phyloP scores from a whole-genome alignment of 2,888 invertebrate genomes.

The Athalia cordata region DNA sequence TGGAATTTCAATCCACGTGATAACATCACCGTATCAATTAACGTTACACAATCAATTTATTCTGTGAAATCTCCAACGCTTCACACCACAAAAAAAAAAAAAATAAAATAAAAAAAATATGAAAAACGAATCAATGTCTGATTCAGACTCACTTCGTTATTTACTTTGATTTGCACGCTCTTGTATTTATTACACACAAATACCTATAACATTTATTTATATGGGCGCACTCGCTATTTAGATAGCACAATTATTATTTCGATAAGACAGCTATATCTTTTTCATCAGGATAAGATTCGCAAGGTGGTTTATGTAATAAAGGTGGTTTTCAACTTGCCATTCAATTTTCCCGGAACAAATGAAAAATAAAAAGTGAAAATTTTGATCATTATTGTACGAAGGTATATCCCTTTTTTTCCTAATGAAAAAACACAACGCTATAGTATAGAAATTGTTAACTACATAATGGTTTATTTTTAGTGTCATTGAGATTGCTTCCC shows the following conservation, averaged over 20 bases:
- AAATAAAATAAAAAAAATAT: no score
- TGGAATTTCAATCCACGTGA: no score
- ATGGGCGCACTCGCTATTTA: slow-evolving; percentile 26
- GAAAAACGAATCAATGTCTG: background rate
- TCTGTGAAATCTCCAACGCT: no score
- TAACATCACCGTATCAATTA: no score
- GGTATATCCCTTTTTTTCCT: background rate
- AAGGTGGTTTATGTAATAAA: no score
- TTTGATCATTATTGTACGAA: background rate
- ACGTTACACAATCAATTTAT: no score
- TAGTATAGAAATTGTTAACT: no score
- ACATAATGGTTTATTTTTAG: no score
- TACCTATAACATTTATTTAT: background rate
- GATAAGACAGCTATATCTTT: slow-evolving; percentile 10
- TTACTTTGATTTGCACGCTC: slow-evolving; percentile 17
- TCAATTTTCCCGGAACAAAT: background rate
- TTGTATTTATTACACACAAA: background rate
- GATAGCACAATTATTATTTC: slow-evolving; percentile 36
- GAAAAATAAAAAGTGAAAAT: background rate
- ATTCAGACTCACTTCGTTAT: background rate
- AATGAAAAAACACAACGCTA: background rate
- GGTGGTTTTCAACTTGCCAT: background rate
- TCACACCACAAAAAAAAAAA: no score
- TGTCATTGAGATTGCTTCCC: no score
- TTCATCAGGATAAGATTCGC: background rate